Base-by-base conservation (phyloP, 2,888 invertebrate genomes). In the Amphimallon solstitiale region DNA sequence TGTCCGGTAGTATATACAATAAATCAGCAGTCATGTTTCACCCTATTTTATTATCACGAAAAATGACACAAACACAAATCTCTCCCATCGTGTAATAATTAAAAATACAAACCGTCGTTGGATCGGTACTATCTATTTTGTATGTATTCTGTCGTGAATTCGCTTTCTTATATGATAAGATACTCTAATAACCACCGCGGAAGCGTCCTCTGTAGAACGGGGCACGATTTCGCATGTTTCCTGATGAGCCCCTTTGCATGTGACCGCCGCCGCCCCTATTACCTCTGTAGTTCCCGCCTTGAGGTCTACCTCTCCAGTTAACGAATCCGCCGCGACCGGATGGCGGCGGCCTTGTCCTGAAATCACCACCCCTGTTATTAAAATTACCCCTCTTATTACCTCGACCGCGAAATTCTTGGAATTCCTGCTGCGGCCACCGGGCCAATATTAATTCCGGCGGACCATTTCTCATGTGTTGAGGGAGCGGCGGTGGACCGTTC, bases 311-410 rank as follows among this genome's bases (percentile, higher is more conserved):
- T 45, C 65, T 66, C 66, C 71, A 49, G 9, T 52, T 46, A 34
- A 14, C 10, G 17, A 35, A 21, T 63, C 54, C 49, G 35, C 63
- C 63, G n/a, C 66, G 56, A 37, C 70, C 35, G 9, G 54, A 19
- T 12, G 3, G 19, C 17, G 54, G 38, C 7, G 38, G 34, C 14
- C 71, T 54, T 46, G 69, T 72, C 46, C 73, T 68, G 62, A 71
- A 72, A 68, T 72, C 71, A 34, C 70, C 73, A 34, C 70, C 73
- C 48, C 72, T 65, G 67, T 72, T 72, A 61, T 65, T 72, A 72
- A 74, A 75, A 68, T 74, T 74, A 72, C 74, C 74, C 63, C 74
- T 65, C 60, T 68, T 70, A 65, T 66, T 68, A 62, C 71, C 72
- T 69, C 73, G 63, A 45, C 70, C 69, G 37, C 68, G 64, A 61